Evolutionary conservation across 2,113 vertebrate genomes (phyloP).

Genomic region (Puffinus mauretanicus): DNA sequence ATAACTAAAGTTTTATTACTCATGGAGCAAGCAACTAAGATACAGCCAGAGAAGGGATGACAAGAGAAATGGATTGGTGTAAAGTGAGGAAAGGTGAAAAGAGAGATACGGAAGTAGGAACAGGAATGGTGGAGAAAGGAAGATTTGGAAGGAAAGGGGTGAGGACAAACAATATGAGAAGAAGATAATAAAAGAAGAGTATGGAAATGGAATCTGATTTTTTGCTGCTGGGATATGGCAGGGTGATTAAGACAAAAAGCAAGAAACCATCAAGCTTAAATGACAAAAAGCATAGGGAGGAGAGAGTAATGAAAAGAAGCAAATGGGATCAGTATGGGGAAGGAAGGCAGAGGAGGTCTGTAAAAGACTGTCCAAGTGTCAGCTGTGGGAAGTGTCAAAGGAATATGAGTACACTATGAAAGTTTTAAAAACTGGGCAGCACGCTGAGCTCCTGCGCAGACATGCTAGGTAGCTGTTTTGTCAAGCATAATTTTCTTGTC

Average conservation of each 20-base stretch:
- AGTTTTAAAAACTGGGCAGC: neutral
- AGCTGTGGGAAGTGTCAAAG: neutral
- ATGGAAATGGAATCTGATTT: neutral
- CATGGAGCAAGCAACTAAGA: neutral
- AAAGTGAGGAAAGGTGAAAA: neutral
- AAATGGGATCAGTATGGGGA: neutral
- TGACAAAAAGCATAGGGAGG: neutral
- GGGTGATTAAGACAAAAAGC: neutral
- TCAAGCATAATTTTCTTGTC: neutral
- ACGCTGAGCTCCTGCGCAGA: neutral
- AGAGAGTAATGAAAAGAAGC: neutral
- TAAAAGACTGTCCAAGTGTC: neutral
- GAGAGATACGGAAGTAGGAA: neutral
- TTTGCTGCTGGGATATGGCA: neutral
- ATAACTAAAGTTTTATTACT: neutral
- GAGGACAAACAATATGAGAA: neutral
- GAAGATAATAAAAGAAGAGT: neutral
- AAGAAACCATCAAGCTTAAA: neutral
- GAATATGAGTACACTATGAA: neutral
- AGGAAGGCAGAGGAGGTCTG: neutral
- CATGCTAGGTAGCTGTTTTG: constrained; percentile 15
- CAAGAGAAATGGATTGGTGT: neutral
- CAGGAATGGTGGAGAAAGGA: neutral
- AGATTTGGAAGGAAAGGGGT: neutral
- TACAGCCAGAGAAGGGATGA: neutral